phyloP scores from a whole-genome alignment of 1,140 invertebrate species.

The Melipona quadrifasciata region DNA sequence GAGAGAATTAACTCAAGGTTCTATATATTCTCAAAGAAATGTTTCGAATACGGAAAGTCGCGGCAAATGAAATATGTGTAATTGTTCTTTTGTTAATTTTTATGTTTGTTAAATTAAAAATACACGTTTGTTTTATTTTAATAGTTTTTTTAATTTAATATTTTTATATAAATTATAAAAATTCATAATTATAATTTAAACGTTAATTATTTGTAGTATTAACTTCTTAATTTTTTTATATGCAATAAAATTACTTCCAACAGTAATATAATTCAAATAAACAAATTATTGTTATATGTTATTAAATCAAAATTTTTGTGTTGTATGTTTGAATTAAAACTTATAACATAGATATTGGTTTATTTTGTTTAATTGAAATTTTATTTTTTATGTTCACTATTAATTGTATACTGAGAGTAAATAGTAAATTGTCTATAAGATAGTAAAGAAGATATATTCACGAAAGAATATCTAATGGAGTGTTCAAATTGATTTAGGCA shows the following conservation, averaged over 20 bases:
- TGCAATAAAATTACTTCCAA: neutral
- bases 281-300: constrained; percentile 7
- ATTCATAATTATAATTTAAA: neutral
- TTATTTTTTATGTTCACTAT: constrained; percentile 29
- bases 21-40: constrained; percentile 85
- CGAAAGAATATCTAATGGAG: constrained; percentile 20
- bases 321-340: neutral
- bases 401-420: neutral
- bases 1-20: constrained; percentile 85
- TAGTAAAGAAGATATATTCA: neutral
- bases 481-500: constrained; percentile 40
- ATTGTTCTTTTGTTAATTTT: constrained; percentile 72
- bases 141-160: constrained; percentile 3
- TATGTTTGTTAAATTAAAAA: constrained; percentile 49
- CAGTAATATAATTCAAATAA: neutral
- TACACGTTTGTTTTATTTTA: neutral
- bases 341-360: neutral
- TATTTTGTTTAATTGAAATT: constrained; percentile 30
- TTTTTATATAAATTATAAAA: neutral
- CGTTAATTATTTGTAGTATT: constrained; percentile 7
- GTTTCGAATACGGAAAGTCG: constrained; percentile 81
- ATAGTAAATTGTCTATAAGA: neutral
- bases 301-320: neutral
- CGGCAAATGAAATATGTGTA: constrained; percentile 82
- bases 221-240: neutral